Percentiles rank a stretch among this genome's conserved stretches.
Evolutionary conservation across 2,113 vertebrate species (phyloP).

Genomic region (Cyanistes caeruleus): DNA sequence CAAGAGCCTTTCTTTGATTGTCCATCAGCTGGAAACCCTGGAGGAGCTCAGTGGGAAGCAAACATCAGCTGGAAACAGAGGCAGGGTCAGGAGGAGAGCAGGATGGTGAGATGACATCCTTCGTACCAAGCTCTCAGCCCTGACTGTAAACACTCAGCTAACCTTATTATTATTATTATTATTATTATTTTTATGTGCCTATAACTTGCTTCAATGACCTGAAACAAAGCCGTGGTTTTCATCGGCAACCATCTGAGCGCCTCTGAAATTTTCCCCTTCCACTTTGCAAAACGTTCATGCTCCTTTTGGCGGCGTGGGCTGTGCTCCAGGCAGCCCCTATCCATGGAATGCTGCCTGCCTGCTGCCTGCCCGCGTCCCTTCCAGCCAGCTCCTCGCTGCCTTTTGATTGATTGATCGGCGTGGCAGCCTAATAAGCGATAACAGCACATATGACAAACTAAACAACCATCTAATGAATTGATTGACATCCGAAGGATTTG

Average conservation of each 20-base stretch:
- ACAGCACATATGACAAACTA: slow-evolving; percentile 71
- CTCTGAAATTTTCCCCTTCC: background rate
- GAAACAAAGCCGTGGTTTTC: slow-evolving; percentile 9
- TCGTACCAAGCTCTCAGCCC: background rate
- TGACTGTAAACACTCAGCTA: background rate
- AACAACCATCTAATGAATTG: slow-evolving; percentile 67
- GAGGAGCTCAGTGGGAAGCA: background rate
- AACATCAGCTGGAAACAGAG: background rate
- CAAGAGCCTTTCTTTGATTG: background rate
- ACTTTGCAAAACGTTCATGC: rapidly evolving
- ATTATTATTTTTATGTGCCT: background rate
- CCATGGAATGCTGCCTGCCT: background rate
- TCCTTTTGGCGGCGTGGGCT: background rate
- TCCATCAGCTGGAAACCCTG: background rate
- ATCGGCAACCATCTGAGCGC: background rate
- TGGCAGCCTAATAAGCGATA: slow-evolving; percentile 68
- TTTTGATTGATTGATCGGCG: slow-evolving; percentile 72
- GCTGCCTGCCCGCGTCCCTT: background rate
- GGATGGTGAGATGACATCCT: background rate
- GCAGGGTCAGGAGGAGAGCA: background rate
- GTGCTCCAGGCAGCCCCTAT: background rate
- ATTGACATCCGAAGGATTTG: slow-evolving; percentile 72
- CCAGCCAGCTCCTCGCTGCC: background rate
- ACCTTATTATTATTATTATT: background rate
- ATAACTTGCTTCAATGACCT: background rate